Evolutionary conservation across 1,140 invertebrate species (phyloP), one percentile per base, ranked within the genome.

Genomic region (Drosophila nigrodunni): DNA sequence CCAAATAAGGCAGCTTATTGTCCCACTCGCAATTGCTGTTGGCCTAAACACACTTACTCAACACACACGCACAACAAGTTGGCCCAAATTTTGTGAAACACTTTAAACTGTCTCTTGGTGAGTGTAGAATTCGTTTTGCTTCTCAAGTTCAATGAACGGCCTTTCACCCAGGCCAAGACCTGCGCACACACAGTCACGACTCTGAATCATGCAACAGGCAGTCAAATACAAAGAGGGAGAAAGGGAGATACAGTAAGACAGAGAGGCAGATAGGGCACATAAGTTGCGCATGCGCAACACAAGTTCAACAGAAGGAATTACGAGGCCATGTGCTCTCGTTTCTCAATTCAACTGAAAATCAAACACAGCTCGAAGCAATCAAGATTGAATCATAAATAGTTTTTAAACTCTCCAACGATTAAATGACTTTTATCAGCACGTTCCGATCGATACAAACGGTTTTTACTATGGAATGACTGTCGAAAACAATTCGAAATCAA

Each of bases 131-230:
- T 10, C 11, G 44, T 9, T 9, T 59, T 30, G 34, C 37, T 18
- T 13, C 6, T 18, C 50, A 72, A 72, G 82, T 87, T 88, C 77
- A 83, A 59, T 79, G 74, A 60, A 73, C 72, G 83, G 79, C 80
- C 80, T 88, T 82, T 87, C 82, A 88, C 83, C 74, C 67, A 50
- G 65, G 10, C 21, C 34, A 15, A 47, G 7, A 58, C 25, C 25
- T 34, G 35, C 11, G 30, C 11, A 9, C 25, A 35, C 13, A 44
- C 8, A 43, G 44, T 57, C 34, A 54, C 10, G 15, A 57, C n/a
- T 18, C 34, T 74, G 71, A 74, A 30, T 68, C 57, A 69, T 34
- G 34, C 30, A 47, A 47, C 46, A 21, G 18, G 18, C 18, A 21
- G 15, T 15, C 15, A 18, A 4, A 47, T 5, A 6, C 34, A 25